A percentile compares a stretch with the other conserved stretches of the same genome.
These are phyloP conservation scores for Aspidiotus destructor DNA, from an alignment of 2,888 invertebrate genomes.

Conservation along the genomic window DNA sequence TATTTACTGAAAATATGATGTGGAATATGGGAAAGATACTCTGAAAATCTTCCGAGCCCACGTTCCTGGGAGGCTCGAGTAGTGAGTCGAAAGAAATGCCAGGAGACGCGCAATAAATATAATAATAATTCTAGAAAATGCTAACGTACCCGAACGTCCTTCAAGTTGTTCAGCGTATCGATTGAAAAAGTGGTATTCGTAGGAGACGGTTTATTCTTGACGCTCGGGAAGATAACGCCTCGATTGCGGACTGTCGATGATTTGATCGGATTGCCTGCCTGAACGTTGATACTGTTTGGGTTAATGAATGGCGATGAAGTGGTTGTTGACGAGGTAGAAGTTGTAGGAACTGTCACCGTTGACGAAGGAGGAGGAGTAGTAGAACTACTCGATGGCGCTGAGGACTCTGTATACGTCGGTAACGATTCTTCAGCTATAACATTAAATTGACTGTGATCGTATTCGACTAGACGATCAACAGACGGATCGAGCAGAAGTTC, in stretches of 20 bases:
- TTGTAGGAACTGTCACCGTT: constrained; percentile 38
- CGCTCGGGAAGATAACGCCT: constrained; percentile 80
- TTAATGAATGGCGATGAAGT: constrained; percentile 32
- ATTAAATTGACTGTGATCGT: constrained; percentile 59
- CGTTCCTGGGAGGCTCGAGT: too few relatives aligned
- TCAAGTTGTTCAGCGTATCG: constrained; percentile 59
- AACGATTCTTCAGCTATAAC: constrained; percentile 25
- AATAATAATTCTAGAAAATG: neutral
- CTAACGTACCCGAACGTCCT: constrained; percentile 68
- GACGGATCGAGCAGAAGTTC: constrained; percentile 66
- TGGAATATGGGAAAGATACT: too few relatives aligned
- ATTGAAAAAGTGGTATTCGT: constrained; percentile 73
- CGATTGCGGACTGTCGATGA: constrained; percentile 53
- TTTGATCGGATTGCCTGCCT: constrained; percentile 35
- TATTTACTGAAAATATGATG: too few relatives aligned
- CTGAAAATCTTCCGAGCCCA: too few relatives aligned
- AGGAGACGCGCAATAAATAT: neutral
- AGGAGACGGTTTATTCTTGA: constrained; percentile 78
- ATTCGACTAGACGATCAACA: constrained; percentile 68
- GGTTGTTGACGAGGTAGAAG: constrained; percentile 23
- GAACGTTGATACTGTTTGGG: constrained; percentile 27
- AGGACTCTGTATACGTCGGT: constrained; percentile 39
- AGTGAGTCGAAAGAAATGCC: too few relatives aligned
- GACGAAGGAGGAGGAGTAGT: constrained; percentile 43
- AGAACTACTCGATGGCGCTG: constrained; percentile 41